Conservation (phyloP, 2,888 invertebrate genomes). For the Dicycla oo region DNA sequence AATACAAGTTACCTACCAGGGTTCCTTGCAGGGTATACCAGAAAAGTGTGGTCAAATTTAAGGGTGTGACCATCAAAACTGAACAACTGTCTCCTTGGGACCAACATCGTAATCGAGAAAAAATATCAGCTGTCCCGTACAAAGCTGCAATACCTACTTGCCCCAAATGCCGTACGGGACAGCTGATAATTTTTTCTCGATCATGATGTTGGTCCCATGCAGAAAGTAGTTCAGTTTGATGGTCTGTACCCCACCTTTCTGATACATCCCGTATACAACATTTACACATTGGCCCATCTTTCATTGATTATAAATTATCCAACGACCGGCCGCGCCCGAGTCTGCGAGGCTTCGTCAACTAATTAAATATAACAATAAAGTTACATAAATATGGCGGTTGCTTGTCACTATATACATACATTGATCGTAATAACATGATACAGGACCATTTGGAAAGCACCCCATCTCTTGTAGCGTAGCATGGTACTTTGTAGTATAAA, state of each 20-base stretch:
- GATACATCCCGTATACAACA: background rate
- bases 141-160: no score
- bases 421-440: conserved; percentile 38
- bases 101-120: background rate
- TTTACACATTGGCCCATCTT: conserved; percentile 26
- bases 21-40: no score
- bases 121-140: background rate
- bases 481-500: background rate
- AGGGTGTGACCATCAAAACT: no score
- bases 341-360: conserved; percentile 81
- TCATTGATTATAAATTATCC: background rate
- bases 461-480: conserved; percentile 9
- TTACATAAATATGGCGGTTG: conserved; percentile 83
- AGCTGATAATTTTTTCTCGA: no score
- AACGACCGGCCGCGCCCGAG: conserved; percentile 75
- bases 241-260: no score
- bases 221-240: no score
- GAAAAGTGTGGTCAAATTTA: no score
- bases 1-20: no score
- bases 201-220: no score
- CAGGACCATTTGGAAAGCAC: conserved; percentile 37
- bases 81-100: no score
- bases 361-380: conserved; percentile 74
- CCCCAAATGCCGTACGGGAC: no score
- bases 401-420: conserved; percentile 56